Conservation (phyloP, 2,888 invertebrate species). For the Phaedon cochleariae region DNA sequence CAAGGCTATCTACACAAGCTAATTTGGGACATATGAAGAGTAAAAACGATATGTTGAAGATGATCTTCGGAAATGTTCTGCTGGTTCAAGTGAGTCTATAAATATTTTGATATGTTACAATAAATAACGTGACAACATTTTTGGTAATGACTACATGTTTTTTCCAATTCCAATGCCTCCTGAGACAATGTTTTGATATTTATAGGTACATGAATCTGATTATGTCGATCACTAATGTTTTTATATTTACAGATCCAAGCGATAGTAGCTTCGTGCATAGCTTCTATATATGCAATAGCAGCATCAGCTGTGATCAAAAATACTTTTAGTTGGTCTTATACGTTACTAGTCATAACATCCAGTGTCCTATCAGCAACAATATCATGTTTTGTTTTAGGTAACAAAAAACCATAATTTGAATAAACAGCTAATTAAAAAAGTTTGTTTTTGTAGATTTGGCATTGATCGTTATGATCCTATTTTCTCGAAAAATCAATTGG, state of each 20-base stretch:
- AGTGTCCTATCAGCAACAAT: constrained; percentile 91
- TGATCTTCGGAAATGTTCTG: constrained; percentile 90
- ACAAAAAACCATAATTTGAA: not conserved
- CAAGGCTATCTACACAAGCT: constrained; percentile 94
- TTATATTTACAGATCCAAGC: constrained; percentile 80
- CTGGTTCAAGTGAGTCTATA: constrained; percentile 79
- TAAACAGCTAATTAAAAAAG: not conserved
- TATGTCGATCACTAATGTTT: no score
- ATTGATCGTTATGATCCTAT: constrained; percentile 89
- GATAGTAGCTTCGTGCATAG: constrained; percentile 86
- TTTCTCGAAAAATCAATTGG: constrained; percentile 82
- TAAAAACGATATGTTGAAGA: constrained; percentile 74
- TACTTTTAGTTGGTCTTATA: constrained; percentile 73
- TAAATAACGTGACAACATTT: no score
- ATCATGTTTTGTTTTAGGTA: constrained; percentile 91
- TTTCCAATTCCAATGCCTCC: no score
- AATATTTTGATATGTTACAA: no score
- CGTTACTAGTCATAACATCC: constrained; percentile 80
- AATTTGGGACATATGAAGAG: constrained; percentile 93
- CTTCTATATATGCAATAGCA: constrained; percentile 82
- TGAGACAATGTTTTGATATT: no score
- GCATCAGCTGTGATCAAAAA: constrained; percentile 75
- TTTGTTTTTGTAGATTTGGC: constrained; percentile 76
- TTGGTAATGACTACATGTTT: no score
- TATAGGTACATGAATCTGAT: no score